phyloP scores from a whole-genome alignment of 2,797 vertebrate genomes.

The Emys orbicularis region DNA sequence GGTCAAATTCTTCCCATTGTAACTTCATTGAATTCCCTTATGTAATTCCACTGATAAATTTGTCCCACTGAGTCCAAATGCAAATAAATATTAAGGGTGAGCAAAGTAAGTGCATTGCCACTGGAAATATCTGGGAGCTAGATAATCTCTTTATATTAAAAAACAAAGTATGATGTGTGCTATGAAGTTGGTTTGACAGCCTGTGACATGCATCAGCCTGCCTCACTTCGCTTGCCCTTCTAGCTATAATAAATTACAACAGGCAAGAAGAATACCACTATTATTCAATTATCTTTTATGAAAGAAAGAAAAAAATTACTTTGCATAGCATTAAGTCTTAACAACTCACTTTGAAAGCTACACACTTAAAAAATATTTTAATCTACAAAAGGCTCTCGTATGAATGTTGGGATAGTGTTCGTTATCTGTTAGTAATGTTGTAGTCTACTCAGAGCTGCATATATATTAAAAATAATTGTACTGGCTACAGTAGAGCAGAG shows the following conservation, averaged over 20 bases:
- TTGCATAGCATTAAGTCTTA: constrained; percentile 19
- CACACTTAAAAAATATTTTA: constrained; percentile 27
- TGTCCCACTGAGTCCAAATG: constrained; percentile 1
- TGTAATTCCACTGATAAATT: constrained; percentile 60
- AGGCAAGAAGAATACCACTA: not conserved
- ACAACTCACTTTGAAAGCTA: constrained; percentile 56
- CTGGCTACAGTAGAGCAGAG: not conserved
- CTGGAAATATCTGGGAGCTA: constrained; percentile 49
- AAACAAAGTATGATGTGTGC: not conserved
- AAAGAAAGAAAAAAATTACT: constrained; percentile 26
- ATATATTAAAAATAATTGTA: constrained; percentile 50
- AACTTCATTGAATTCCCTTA: constrained; percentile 50
- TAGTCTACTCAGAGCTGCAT: not conserved
- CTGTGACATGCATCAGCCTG: not conserved
- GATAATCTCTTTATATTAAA: constrained; percentile 39
- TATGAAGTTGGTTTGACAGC: constrained; percentile 29
- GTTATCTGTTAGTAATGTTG: constrained; percentile 34
- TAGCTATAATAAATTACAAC: not conserved
- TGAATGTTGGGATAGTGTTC: not conserved
- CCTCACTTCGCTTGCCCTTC: not conserved
- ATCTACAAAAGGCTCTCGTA: not conserved
- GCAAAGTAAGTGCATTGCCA: not conserved
- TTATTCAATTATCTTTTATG: constrained; percentile 36
- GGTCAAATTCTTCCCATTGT: constrained; percentile 5
- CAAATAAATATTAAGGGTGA: constrained; percentile 30